These are phyloP conservation scores for Tryphoninae sp. DNA, from an alignment of 2,888 invertebrate species.

Conservation along the genomic window DNA sequence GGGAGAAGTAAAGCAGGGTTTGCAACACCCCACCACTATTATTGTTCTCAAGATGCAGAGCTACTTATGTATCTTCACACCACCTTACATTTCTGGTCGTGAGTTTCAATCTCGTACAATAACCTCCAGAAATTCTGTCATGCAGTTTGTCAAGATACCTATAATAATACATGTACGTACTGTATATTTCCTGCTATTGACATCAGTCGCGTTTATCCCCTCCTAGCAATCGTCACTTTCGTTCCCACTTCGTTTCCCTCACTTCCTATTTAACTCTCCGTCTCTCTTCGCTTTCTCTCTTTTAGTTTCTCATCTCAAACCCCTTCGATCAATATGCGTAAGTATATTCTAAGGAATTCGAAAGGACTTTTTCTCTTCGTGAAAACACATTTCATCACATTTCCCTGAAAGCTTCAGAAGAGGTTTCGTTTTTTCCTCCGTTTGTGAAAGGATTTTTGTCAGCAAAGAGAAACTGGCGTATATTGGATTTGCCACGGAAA, in stretches of 20 bases:
- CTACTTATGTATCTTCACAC: constrained; percentile 24
- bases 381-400: constrained; percentile 7
- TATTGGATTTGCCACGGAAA: background rate
- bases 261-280: constrained; percentile 58
- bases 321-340: background rate
- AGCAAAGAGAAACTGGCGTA: background rate
- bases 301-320: constrained; percentile 14
- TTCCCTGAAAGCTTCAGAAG: background rate
- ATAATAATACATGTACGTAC: background rate
- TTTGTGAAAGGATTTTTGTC: background rate
- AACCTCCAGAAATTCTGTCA: constrained; percentile 23
- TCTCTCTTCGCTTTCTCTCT: constrained; percentile 57
- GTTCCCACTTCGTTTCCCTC: background rate
- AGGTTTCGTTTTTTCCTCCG: background rate
- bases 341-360: constrained; percentile 1
- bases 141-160: background rate
- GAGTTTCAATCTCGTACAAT: constrained; percentile 29
- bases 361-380: constrained; percentile 7
- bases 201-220: background rate
- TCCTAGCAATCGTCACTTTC: background rate
- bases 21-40: constrained; percentile 14
- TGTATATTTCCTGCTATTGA: constrained; percentile 13
- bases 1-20: constrained; percentile 13
- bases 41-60: constrained; percentile 16
- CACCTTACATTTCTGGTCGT: constrained; percentile 42